Evolutionary conservation across 2,797 vertebrate species (phyloP), one percentile per base, ranked within the genome.

Genomic region (Scleropages formosus): DNA sequence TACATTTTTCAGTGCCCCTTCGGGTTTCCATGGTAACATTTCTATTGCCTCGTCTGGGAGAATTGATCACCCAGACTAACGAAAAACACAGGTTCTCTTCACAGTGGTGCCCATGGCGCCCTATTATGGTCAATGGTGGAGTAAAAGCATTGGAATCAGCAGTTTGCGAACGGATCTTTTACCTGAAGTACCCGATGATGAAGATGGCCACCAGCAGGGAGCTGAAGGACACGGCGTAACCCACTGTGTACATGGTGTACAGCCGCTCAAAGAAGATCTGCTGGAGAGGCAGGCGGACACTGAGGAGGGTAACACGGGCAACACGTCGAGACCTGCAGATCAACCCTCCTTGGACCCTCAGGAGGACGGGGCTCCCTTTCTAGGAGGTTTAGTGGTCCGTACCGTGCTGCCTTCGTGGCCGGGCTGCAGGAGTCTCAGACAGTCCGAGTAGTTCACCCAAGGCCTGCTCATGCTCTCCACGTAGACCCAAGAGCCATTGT

Each of bases 171-270:
- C 53, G 16, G 60, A 27, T 0, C 0, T 63, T 84, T 84, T 86
- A 96, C 95, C 94, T 93, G 87, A 96, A 96, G 77, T 94, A 97
- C 56, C 92, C 92, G 20, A 97, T 94, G 83, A 96, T 92, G 79
- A 95, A 81, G 84, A 96, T 90, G 65, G 95, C 95, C 31, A 95
- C 89, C 0, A 94, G 87, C 79, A 96, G 87, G 16, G 94, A 95
- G 78, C 91, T 90, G 75, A 96, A 95, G 81, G 95, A 97, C 80
- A 95, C 83, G 0, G 94, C 93, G 0, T 97, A 96, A 18, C 95
- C 95, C 0, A 93, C 72, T 0, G 95, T 97, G 47, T 96, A 97
- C 90, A 96, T 93, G 79, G 96, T 49, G 20, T 91, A 94, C 24
- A 97, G 90, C 4, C 92, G 89, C 77, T 95, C 93, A 77, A 97